phyloP scores from a whole-genome alignment of 1,140 invertebrate species.

The Dendroctonus valens region DNA sequence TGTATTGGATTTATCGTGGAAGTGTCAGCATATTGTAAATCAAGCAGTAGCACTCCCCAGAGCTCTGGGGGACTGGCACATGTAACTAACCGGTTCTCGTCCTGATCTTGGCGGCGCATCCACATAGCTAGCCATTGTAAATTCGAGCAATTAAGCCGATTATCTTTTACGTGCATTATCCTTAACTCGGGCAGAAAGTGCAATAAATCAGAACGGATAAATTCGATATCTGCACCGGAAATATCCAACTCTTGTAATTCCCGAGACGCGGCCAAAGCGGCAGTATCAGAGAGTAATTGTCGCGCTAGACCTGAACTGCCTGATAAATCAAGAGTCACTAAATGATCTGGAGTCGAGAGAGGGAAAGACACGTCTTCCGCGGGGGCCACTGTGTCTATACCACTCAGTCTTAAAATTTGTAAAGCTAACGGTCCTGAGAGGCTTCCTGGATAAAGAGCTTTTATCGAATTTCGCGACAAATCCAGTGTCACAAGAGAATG shows the following conservation, averaged over 20 bases:
- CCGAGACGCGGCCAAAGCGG: conserved; percentile 66
- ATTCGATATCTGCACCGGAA: conserved; percentile 61
- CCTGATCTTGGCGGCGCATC: conserved; percentile 58
- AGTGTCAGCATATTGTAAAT: conserved; percentile 47
- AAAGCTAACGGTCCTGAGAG: conserved; percentile 66
- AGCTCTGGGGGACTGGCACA: conserved; percentile 50
- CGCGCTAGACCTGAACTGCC: conserved; percentile 68
- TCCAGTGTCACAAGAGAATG: conserved; percentile 66
- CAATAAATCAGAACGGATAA: conserved; percentile 65
- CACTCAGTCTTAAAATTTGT: conserved; percentile 65
- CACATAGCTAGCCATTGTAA: conserved; percentile 65
- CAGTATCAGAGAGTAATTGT: conserved; percentile 67
- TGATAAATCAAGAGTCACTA: conserved; percentile 71
- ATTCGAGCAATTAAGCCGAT: conserved; percentile 64
- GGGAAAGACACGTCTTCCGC: conserved; percentile 67
- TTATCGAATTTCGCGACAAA: conserved; percentile 75
- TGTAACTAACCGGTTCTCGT: conserved; percentile 48
- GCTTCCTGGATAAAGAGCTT: conserved; percentile 62
- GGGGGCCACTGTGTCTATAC: conserved; percentile 60
- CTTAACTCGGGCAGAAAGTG: conserved; percentile 68
- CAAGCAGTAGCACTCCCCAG: conserved; percentile 49
- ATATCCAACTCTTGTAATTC: conserved; percentile 69
- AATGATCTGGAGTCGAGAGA: conserved; percentile 64
- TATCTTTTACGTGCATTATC: conserved; percentile 59
- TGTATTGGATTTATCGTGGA: conserved; percentile 18